Evolutionary conservation across 2,888 invertebrate species (phyloP).

Genomic region (Eupelmus urozonus): DNA sequence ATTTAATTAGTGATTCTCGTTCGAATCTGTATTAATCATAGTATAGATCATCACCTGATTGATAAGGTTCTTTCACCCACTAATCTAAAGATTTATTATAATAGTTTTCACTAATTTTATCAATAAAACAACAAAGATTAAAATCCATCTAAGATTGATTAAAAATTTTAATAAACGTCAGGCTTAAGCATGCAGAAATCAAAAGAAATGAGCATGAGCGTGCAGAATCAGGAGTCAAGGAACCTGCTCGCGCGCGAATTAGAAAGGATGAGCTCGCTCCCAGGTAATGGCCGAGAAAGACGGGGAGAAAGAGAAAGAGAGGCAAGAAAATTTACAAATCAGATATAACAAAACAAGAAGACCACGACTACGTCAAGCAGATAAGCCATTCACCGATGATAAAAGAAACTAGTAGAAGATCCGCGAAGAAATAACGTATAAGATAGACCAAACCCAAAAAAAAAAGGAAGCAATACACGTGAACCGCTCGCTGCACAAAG

Average conservation of each 20-base stretch:
- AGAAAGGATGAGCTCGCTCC: constrained; percentile 24
- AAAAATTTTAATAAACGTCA: too few species aligned
- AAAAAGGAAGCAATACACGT: constrained; percentile 35
- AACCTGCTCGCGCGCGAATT: constrained; percentile 29
- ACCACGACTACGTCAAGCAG: background rate
- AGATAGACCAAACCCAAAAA: background rate
- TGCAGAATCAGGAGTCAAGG: constrained; percentile 40
- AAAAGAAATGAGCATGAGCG: background rate
- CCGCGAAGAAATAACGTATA: constrained; percentile 31
- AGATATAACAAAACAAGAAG: constrained; percentile 34
- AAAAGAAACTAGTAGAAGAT: constrained; percentile 38
- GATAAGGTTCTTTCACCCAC: too few species aligned
- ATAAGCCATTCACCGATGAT: constrained; percentile 37
- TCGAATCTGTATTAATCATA: too few species aligned
- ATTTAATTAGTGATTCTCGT: too few species aligned
- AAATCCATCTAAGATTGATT: too few species aligned
- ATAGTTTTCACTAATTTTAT: too few species aligned
- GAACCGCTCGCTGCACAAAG: too few species aligned
- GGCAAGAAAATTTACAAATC: constrained; percentile 45
- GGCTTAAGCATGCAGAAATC: background rate
- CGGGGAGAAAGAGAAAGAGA: background rate
- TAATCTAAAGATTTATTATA: too few species aligned
- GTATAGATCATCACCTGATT: too few species aligned
- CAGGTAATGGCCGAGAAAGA: constrained; percentile 29
- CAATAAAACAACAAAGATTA: too few species aligned